A percentile compares a stretch with the other conserved stretches of the same genome.
Conservation (phyloP, 1,140 invertebrate genomes). For the Heliconius eleuchia region DNA sequence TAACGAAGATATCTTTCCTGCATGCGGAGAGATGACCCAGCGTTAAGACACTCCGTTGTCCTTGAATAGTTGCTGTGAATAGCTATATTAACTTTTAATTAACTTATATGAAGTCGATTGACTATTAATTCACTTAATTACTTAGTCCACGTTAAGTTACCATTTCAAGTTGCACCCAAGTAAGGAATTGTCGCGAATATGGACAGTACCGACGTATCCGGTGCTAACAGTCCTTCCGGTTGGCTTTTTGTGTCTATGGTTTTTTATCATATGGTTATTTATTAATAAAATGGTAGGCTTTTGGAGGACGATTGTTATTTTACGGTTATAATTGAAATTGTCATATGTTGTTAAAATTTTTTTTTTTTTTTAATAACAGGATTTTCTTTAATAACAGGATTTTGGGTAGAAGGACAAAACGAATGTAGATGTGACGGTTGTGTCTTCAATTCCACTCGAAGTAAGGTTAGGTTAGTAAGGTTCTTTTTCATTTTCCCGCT, state of each 20-base stretch:
- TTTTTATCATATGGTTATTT: background rate
- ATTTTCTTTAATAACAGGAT: no score
- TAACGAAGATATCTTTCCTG: no score
- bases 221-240: background rate
- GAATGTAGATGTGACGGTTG: no score
- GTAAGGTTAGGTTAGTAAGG: no score
- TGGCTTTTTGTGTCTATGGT: background rate
- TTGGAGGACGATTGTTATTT: background rate
- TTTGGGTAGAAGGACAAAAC: no score
- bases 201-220: background rate
- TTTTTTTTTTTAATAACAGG: no score
- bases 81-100: background rate
- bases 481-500: no score
- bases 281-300: background rate
- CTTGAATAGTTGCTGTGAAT: background rate
- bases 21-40: no score
- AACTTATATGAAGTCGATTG: background rate
- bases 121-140: slow-evolving; percentile 6
- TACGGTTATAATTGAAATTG: background rate
- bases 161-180: background rate
- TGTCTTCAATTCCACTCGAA: no score
- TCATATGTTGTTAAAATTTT: no score
- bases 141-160: slow-evolving; percentile 9
- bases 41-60: no score
- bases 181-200: background rate